Evolutionary conservation across 2,888 invertebrate species (phyloP), one percentile per base, ranked within the genome.

Genomic region (Pteria penguin): DNA sequence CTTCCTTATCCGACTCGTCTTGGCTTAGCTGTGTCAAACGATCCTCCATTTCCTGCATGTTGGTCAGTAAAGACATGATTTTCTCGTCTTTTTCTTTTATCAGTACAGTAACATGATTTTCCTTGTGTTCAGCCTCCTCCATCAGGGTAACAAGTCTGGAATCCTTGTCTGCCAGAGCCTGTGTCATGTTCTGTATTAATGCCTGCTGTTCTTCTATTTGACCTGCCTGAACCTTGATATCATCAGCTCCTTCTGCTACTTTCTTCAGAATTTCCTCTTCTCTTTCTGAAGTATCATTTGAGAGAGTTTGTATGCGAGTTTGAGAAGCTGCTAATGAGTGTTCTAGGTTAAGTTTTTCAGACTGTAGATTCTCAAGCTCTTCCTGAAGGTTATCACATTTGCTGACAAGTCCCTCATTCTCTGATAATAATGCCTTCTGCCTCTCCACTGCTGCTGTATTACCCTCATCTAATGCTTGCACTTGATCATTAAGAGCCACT

Each of bases 41-140:
- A 66, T 85, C 87, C 72, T 89, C 88, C 82, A 87, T 84, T 76
- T 90, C 89, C 60, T 87, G 87, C 82, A 88, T 80, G 68, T 88
- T 87, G 62, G 87, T 88, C 31, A 89, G 26, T 66, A 88, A 75
- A 1, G 83, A 87, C 11, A 74, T 65, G 26, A 90, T 84, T 66
- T 88, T 89, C 58, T 82, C 80, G 68, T 88, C 86, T 71, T 88
- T 88, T 36, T 80, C 73, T 45, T 78, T 57, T 5, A 82, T n/a
- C 18, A 66, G 77, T 11, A 69, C 60, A 18, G 73, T 27, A 8
- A 66, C 3, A 27, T 65, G 62, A 45, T 69, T 45, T 22, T 72
- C 54, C 4, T 45, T 57, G n/a, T 33, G 29, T 27, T 63, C 36
- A 36, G 54, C 32, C 36, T 71, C 67, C 18, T 67, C 57, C 24